Conservation (phyloP, 2,888 invertebrate species). For the Euzetes globulus region DNA sequence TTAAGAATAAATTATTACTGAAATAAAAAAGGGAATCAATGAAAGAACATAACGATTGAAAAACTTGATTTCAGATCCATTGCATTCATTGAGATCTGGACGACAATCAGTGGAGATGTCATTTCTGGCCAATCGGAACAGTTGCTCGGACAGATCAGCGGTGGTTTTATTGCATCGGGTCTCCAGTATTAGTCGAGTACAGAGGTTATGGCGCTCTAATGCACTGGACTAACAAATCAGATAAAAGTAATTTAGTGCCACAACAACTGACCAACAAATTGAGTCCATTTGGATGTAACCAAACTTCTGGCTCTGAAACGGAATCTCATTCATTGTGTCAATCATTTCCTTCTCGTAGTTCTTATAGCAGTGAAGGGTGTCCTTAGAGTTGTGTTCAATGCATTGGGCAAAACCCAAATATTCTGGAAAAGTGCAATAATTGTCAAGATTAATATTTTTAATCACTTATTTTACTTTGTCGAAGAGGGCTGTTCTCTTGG, state of each 20-base stretch:
- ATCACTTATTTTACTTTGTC: no score
- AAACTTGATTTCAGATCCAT: background rate
- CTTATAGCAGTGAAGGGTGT: background rate
- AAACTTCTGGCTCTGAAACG: background rate
- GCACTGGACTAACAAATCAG: background rate
- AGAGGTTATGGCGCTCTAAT: background rate
- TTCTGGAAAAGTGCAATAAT: background rate
- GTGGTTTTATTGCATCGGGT: background rate
- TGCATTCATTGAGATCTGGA: background rate
- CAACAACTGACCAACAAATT: background rate
- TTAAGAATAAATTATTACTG: background rate
- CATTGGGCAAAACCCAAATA: constrained; percentile 13
- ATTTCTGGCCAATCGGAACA: background rate
- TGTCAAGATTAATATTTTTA: no score
- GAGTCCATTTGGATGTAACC: constrained; percentile 13
- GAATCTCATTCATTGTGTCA: constrained; percentile 8
- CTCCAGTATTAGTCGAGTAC: constrained; percentile 1
- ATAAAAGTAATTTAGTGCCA: background rate
- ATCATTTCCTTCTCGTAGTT: background rate
- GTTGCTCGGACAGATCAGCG: background rate
- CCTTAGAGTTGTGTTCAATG: constrained; percentile 5
- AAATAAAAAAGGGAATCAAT: background rate
- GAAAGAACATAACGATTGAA: background rate
- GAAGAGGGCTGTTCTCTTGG: background rate
- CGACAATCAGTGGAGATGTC: background rate